phyloP scores from a whole-genome alignment of 2,888 invertebrate species.

The Apocheima hispidaria region DNA sequence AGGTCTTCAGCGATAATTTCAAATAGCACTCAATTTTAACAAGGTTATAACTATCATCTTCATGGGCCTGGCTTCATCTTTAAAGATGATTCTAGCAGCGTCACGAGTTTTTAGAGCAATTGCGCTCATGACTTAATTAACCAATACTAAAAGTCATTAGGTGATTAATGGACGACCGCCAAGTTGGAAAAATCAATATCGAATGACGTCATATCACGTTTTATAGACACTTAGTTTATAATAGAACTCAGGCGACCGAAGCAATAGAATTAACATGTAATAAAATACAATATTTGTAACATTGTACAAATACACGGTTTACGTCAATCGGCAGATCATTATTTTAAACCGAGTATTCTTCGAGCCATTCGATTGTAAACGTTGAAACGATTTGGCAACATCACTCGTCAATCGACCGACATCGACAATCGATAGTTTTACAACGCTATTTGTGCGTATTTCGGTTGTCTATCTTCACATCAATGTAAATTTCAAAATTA shows the following conservation, averaged over 20 bases:
- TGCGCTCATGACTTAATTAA: too few species aligned
- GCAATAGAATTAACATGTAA: slow-evolving; percentile 51
- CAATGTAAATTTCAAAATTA: slow-evolving; percentile 19
- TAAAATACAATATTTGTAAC: slow-evolving; percentile 51
- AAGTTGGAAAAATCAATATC: too few species aligned
- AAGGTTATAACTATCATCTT: too few species aligned
- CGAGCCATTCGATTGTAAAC: slow-evolving; percentile 40
- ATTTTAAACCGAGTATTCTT: slow-evolving; percentile 17
- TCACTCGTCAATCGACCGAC: slow-evolving; percentile 34
- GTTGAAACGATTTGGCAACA: slow-evolving; percentile 39
- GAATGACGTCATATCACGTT: too few species aligned
- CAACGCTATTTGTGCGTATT: slow-evolving; percentile 23
- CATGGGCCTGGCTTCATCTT: too few species aligned
- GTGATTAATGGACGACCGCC: too few species aligned
- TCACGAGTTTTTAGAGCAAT: too few species aligned
- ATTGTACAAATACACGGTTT: slow-evolving; percentile 44
- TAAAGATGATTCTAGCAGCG: too few species aligned
- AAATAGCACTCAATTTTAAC: too few species aligned
- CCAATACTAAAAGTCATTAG: too few species aligned
- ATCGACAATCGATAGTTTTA: slow-evolving; percentile 29
- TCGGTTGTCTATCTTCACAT: slow-evolving; percentile 15
- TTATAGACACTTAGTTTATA: too few species aligned
- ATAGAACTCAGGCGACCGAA: slow-evolving; percentile 15
- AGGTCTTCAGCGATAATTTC: too few species aligned
- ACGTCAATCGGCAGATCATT: slow-evolving; percentile 52